These are phyloP conservation scores for Microtus richardsoni DNA, from an alignment of 2,113 vertebrate species.

Conservation along the genomic window DNA sequence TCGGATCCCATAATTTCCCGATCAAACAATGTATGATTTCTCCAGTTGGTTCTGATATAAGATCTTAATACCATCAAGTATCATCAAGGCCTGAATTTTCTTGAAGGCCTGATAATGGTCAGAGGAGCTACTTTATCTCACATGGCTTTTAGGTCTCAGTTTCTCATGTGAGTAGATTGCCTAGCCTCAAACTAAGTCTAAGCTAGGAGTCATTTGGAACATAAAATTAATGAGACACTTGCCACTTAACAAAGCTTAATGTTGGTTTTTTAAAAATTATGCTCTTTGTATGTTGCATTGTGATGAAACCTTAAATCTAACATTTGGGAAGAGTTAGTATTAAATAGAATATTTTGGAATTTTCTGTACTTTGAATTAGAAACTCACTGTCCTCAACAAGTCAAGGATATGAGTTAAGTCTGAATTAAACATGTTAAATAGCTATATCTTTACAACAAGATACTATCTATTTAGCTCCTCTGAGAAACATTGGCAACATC, in stretches of 20 bases:
- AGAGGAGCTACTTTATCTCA: background rate
- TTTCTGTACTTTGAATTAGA: conserved; percentile 15
- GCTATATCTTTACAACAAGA: background rate
- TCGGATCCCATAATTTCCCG: background rate
- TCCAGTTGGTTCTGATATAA: background rate
- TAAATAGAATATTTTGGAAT: background rate
- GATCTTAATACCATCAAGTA: background rate
- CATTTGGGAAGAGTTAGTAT: background rate
- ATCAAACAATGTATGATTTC: background rate
- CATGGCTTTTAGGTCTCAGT: background rate
- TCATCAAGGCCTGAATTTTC: background rate
- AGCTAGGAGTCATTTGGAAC: background rate
- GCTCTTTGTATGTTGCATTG: background rate
- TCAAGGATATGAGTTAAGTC: background rate
- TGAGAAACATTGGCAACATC: conserved; percentile 8
- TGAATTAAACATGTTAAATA: conserved; percentile 16
- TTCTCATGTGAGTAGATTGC: background rate
- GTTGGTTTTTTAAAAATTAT: background rate
- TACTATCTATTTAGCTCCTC: background rate
- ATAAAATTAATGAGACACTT: background rate
- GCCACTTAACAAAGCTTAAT: background rate
- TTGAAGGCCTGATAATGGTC: background rate
- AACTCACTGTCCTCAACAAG: conserved; percentile 11
- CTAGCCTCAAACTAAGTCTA: background rate
- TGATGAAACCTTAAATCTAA: conserved; percentile 32